phyloP scores from a whole-genome alignment of 2,888 invertebrate species.

The Trichacis sp. region DNA sequence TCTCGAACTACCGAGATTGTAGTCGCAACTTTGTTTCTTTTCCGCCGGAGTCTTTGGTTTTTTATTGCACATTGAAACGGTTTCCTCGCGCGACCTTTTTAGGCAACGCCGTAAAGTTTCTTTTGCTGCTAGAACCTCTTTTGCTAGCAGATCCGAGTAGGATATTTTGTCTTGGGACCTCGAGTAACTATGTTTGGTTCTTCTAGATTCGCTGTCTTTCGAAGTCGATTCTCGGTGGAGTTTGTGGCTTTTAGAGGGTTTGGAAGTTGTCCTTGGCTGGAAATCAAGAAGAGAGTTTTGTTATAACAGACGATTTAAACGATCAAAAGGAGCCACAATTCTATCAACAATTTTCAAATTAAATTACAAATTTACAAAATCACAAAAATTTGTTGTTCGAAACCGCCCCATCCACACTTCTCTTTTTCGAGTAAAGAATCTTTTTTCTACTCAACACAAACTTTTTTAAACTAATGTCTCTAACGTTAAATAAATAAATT shows the following conservation, averaged over 20 bases:
- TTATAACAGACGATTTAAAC: too few relatives aligned
- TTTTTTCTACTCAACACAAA: too few relatives aligned
- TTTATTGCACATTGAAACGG: constrained; percentile 24
- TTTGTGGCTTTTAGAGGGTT: constrained; percentile 8
- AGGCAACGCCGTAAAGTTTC: constrained; percentile 61
- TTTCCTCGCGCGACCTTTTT: constrained; percentile 41
- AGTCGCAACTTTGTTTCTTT: constrained; percentile 46
- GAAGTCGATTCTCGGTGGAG: constrained; percentile 10
- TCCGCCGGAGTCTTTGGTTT: constrained; percentile 55
- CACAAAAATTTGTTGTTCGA: too few relatives aligned
- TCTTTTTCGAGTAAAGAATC: too few relatives aligned
- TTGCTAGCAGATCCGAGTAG: constrained; percentile 58
- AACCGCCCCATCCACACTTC: too few relatives aligned
- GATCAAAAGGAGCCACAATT: too few relatives aligned
- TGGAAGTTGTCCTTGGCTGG: too few relatives aligned
- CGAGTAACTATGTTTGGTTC: constrained; percentile 7
- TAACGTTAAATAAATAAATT: too few relatives aligned
- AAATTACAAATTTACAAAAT: too few relatives aligned
- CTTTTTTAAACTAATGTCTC: too few relatives aligned
- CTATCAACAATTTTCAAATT: too few relatives aligned
- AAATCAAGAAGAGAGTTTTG: too few relatives aligned
- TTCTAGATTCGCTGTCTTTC: constrained; percentile 1
- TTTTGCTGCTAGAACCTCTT: constrained; percentile 65
- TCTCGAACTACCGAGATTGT: constrained; percentile 7
- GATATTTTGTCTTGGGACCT: constrained; percentile 35